Evolutionary conservation across 2,113 vertebrate genomes (phyloP).

Genomic region (Cyprinodon tularosa): DNA sequence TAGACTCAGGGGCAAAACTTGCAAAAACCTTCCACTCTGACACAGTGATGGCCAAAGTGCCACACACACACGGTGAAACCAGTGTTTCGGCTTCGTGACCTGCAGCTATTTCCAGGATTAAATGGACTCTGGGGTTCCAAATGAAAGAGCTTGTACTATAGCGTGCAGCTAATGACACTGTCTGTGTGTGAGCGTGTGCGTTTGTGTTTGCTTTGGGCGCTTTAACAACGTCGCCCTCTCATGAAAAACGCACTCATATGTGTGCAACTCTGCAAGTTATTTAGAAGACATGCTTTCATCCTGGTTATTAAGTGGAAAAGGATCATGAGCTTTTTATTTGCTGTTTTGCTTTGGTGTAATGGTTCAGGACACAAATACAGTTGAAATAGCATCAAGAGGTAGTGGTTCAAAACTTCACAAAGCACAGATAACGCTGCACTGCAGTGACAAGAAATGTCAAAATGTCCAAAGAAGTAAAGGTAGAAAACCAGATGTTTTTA

Average conservation of each 20-base stretch:
- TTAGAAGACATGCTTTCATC: neutral
- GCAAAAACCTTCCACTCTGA: slow-evolving; percentile 41
- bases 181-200: slow-evolving; percentile 17
- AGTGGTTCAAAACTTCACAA: neutral
- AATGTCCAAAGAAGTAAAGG: neutral
- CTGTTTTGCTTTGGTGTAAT: neutral
- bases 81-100: slow-evolving; percentile 62
- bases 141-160: slow-evolving; percentile 49
- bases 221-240: slow-evolving; percentile 11
- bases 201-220: slow-evolving; percentile 12
- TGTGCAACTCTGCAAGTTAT: neutral
- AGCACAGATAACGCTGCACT: neutral
- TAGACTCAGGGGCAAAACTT: slow-evolving; percentile 67
- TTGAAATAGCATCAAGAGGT: neutral
- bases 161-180: slow-evolving; percentile 63
- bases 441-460: neutral
- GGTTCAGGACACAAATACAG: neutral
- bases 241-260: neutral
- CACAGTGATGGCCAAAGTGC: slow-evolving; percentile 13
- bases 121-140: slow-evolving; percentile 63
- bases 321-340: neutral
- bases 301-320: neutral
- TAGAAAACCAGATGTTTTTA: neutral
- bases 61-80: slow-evolving; percentile 16
- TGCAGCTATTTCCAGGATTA: slow-evolving; percentile 68